These are phyloP conservation scores for Bubo bubo DNA, from an alignment of 2,113 vertebrate genomes.

Conservation along the genomic window DNA sequence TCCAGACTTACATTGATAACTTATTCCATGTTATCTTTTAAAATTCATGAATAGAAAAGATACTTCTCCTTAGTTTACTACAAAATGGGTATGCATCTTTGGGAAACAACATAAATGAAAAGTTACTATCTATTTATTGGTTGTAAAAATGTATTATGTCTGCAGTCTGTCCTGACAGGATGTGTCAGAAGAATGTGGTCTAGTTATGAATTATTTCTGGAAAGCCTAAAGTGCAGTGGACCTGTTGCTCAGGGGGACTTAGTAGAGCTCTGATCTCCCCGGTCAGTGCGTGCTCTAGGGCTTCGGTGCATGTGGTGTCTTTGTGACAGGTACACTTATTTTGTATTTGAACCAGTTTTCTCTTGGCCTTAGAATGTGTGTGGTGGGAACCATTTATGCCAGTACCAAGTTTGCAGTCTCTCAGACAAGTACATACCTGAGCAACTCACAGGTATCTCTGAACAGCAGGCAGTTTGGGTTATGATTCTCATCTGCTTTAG, in stretches of 20 bases:
- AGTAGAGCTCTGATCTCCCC: neutral
- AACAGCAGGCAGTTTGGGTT: neutral
- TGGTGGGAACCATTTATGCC: neutral
- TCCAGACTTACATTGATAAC: neutral
- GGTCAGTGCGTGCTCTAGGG: neutral
- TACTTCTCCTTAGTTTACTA: neutral
- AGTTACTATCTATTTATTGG: no score
- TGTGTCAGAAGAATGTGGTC: neutral
- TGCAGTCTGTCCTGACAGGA: neutral
- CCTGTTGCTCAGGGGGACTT: neutral
- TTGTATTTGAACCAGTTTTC: neutral
- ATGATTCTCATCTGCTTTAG: neutral
- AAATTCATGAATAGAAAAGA: neutral
- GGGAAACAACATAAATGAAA: neutral
- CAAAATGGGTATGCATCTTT: neutral
- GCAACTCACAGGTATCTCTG: neutral
- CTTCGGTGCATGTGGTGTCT: rapidly evolving
- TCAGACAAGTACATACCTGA: neutral
- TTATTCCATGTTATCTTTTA: neutral
- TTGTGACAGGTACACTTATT: neutral
- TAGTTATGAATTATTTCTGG: neutral
- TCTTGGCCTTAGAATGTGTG: neutral
- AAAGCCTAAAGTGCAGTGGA: neutral
- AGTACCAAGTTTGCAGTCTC: neutral
- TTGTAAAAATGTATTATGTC: neutral